These are phyloP conservation scores for Heliconius nattereri DNA, from an alignment of 1,140 invertebrate genomes.

Conservation along the genomic window DNA sequence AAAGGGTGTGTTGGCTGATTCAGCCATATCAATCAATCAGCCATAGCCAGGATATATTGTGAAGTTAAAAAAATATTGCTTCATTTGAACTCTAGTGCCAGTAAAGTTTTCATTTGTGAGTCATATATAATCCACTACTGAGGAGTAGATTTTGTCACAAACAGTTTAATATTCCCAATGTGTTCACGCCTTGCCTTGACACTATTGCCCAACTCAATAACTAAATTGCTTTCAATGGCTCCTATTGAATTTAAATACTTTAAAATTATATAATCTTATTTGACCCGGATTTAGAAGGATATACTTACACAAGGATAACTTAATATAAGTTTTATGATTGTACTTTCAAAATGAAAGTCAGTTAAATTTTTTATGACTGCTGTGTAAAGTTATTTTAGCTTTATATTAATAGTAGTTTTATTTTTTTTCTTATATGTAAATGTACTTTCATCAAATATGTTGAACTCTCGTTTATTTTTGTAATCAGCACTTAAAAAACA, in stretches of 20 bases:
- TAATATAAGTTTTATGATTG: neutral
- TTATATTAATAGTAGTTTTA: neutral
- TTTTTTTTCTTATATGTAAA: neutral
- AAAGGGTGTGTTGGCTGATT: too few species aligned
- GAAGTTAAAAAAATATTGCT: too few species aligned
- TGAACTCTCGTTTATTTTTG: too few species aligned
- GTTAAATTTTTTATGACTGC: neutral
- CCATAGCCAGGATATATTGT: too few species aligned
- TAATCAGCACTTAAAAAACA: too few species aligned
- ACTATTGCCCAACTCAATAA: constrained; percentile 42
- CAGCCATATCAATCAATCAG: too few species aligned
- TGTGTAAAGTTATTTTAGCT: neutral
- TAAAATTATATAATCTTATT: neutral
- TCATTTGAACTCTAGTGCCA: too few species aligned
- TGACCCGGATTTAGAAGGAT: constrained; percentile 1
- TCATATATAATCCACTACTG: constrained; percentile 59
- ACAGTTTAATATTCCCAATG: constrained; percentile 55
- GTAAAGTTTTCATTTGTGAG: constrained; percentile 45
- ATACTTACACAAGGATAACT: neutral
- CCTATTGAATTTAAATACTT: constrained; percentile 3
- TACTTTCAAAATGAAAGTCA: neutral
- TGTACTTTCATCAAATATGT: neutral
- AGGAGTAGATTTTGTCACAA: constrained; percentile 47
- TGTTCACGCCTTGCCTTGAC: constrained; percentile 58
- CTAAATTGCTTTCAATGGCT: constrained; percentile 20